These are phyloP conservation scores for Trachymyrmex cornetzi DNA, from an alignment of 1,140 invertebrate species.

Conservation along the genomic window DNA sequence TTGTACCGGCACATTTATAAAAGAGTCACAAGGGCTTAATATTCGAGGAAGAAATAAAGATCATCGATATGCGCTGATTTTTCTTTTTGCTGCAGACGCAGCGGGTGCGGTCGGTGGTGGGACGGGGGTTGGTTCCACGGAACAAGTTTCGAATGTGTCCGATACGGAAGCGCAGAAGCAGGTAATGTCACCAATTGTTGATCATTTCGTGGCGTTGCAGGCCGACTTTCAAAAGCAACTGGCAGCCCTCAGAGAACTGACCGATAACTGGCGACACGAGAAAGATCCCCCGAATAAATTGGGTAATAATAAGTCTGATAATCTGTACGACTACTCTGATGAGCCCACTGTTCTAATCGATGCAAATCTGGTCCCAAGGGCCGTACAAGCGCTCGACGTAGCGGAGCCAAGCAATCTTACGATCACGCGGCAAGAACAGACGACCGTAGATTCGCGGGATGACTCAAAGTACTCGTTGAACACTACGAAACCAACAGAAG, in stretches of 20 bases:
- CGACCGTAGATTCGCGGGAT: slow-evolving; percentile 37
- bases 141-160: slow-evolving; percentile 75
- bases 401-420: slow-evolving; percentile 44
- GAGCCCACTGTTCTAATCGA: slow-evolving; percentile 72
- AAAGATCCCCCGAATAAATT: slow-evolving; percentile 74
- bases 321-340: slow-evolving; percentile 65
- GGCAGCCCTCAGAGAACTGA: slow-evolving; percentile 80
- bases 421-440: slow-evolving; percentile 51
- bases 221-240: slow-evolving; percentile 83
- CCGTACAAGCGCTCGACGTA: slow-evolving; percentile 60
- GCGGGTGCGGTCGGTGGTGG: slow-evolving; percentile 74
- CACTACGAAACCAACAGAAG: slow-evolving; percentile 6
- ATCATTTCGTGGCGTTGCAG: slow-evolving; percentile 83
- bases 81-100: slow-evolving; percentile 73
- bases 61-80: slow-evolving; percentile 10
- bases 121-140: slow-evolving; percentile 65
- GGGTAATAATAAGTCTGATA: slow-evolving; percentile 77
- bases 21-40: neutral
- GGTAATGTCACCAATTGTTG: slow-evolving; percentile 84
- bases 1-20: neutral
- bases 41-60: neutral
- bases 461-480: slow-evolving; percentile 31
- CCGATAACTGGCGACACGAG: slow-evolving; percentile 81
- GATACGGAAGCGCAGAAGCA: slow-evolving; percentile 84
- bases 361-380: slow-evolving; percentile 69